Evolutionary conservation across 2,113 vertebrate genomes (phyloP), one percentile per base, ranked within the genome.

Genomic region (Pionites leucogaster): DNA sequence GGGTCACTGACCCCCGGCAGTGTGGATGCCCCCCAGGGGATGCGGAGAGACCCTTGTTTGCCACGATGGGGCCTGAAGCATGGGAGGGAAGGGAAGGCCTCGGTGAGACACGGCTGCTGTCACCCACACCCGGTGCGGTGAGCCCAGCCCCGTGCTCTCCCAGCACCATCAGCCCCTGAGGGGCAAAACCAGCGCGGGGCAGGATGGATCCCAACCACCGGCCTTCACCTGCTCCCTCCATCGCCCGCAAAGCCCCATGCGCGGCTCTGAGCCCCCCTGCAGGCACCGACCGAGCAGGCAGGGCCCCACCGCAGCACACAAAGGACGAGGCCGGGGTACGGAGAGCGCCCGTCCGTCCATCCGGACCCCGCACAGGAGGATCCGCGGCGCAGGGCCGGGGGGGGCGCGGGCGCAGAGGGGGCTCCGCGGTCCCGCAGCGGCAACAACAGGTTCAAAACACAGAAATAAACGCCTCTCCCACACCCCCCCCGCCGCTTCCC

Each of bases 371-470:
- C 55, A 20, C 19, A 33, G 55, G 31, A 57, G 53, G 31, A 22
- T 8, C 55, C 31, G 55, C 2, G 20, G 37, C 27, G 5, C 35
- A 8, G 63, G 37, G 57, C n/a, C 20, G 46, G 80, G 78, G 46
- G 80, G 78, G 52, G n/a, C 13, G 95, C 28, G 28, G 9, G 59
- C 3, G 35, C 72, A 65, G 68, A 90, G 95, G 91, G 95, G 92
- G 95, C 94, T 71, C 86, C n/a, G 6, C 22, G 42, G 87, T 92
- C 80, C 57, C 28, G 72, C 92, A 77, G 87, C 77, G 25, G 92
- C 95, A 68, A 96, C 92, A 96, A 94, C 95, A 95, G 94, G 95
- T 95, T 91, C 90, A 88, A 94, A 94, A 59, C 92, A 92, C 83
- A 39, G 64, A 92, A 95, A 96, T 88, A 94, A 88, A 85, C 75